Evolutionary conservation across 1,140 invertebrate genomes (phyloP).

Genomic region (Drosophila insularis): DNA sequence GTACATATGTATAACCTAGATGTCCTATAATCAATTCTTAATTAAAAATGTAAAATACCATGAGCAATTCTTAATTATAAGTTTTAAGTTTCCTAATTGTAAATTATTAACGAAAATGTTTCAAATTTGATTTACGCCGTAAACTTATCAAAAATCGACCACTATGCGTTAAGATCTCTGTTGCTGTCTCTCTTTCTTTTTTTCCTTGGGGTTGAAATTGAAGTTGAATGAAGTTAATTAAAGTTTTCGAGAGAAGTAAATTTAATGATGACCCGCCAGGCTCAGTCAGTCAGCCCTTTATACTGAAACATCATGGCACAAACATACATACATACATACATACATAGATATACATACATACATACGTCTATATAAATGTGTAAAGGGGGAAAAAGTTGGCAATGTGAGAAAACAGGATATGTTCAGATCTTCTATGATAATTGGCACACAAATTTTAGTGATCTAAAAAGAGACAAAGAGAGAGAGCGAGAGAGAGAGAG

Average conservation of each 20-base stretch:
- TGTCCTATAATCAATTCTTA: no score
- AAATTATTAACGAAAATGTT: no score
- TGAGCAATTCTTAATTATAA: no score
- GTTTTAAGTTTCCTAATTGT: no score
- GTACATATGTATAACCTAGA: no score
- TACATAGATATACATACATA: no score
- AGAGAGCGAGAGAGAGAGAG: not conserved
- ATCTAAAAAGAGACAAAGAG: not conserved
- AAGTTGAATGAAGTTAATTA: slow-evolving; percentile 63
- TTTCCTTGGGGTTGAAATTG: slow-evolving; percentile 16
- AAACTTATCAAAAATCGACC: no score
- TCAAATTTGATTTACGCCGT: no score
- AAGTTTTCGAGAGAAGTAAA: slow-evolving; percentile 35
- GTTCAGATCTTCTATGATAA: not conserved
- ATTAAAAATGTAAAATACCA: no score
- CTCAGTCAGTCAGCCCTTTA: not conserved
- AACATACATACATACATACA: not conserved
- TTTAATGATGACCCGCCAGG: slow-evolving; percentile 8
- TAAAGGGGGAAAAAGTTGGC: not conserved
- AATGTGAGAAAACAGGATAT: not conserved
- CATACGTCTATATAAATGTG: not conserved
- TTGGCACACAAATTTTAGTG: not conserved
- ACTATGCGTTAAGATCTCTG: not conserved
- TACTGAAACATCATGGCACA: not conserved
- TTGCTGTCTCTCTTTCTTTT: not conserved